Percentiles rank a stretch among this genome's conserved stretches.
Conservation (phyloP, 2,797 vertebrate species). For the Agapornis canus region DNA sequence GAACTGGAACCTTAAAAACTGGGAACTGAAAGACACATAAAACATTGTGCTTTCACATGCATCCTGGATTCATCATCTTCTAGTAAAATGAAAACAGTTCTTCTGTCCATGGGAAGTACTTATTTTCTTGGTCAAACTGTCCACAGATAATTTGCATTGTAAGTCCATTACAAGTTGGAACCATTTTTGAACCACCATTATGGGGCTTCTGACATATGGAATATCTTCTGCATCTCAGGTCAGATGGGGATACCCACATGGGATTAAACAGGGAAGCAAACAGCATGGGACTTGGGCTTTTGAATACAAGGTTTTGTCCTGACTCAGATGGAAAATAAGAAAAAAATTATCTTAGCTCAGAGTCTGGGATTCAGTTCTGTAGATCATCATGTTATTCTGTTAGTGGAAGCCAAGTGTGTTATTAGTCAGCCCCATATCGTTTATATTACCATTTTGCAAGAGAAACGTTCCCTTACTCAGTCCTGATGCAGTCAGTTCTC, state of each 20-base stretch:
- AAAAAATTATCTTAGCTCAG: constrained; percentile 8
- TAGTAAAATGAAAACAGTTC: background rate
- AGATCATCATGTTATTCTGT: constrained; percentile 24
- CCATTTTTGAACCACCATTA: background rate
- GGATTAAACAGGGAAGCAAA: background rate
- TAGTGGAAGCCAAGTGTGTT: constrained; percentile 44
- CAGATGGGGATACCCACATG: background rate
- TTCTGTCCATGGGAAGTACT: background rate
- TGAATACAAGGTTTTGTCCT: background rate
- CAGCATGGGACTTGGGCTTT: background rate
- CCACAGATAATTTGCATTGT: background rate
- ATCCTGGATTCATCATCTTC: background rate
- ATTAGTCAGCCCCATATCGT: constrained; percentile 38
- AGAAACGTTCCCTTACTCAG: constrained; percentile 12
- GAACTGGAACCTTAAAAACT: background rate
- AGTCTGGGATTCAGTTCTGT: constrained; percentile 27
- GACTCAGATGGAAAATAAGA: constrained; percentile 49
- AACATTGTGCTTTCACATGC: background rate
- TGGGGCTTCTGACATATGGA: background rate
- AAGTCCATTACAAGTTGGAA: background rate
- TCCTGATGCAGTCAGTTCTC: background rate
- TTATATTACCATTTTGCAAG: constrained; percentile 25
- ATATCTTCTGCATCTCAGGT: background rate
- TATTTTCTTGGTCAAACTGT: background rate
- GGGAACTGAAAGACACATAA: background rate